Conservation (phyloP, 2,797 vertebrate species). For the Betta splendens region DNA sequence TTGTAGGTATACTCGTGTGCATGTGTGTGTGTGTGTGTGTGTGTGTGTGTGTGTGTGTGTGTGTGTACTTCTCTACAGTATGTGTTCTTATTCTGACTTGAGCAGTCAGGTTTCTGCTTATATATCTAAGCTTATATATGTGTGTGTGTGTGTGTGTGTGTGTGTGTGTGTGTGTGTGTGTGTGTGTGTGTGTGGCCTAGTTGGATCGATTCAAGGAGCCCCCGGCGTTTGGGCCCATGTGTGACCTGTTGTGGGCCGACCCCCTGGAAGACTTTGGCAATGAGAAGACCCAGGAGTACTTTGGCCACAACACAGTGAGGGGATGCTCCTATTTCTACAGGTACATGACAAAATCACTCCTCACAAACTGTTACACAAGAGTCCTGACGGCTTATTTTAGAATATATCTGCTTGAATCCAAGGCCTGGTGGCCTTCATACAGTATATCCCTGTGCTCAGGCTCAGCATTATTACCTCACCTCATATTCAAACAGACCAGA, state of each 20-base stretch:
- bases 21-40: conserved; percentile 27
- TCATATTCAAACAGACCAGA: conserved; percentile 25
- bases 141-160: no score
- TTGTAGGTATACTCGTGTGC: conserved; percentile 44
- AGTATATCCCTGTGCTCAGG: conserved; percentile 6
- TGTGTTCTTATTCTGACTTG: neutral
- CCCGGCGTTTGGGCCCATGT: conserved; percentile 86
- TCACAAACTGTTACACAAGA: conserved; percentile 10
- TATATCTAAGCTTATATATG: conserved; percentile 16
- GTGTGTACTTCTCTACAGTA: neutral
- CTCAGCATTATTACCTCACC: conserved; percentile 19
- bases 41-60: conserved; percentile 46
- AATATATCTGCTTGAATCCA: conserved; percentile 11
- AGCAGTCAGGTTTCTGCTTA: conserved; percentile 18
- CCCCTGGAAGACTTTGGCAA: conserved; percentile 87
- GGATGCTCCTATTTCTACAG: conserved; percentile 88
- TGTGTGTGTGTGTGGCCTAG: conserved; percentile 66
- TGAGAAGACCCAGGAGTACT: conserved; percentile 86
- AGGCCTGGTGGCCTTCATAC: neutral
- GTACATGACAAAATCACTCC: conserved; percentile 53
- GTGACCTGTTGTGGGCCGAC: conserved; percentile 85
- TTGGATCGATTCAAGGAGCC: conserved; percentile 87
- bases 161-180: conserved; percentile 27
- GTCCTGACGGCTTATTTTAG: conserved; percentile 15
- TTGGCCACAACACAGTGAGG: conserved; percentile 84